Base-by-base conservation (phyloP, 2,888 invertebrate species). In the Drosophila neotestacea region DNA sequence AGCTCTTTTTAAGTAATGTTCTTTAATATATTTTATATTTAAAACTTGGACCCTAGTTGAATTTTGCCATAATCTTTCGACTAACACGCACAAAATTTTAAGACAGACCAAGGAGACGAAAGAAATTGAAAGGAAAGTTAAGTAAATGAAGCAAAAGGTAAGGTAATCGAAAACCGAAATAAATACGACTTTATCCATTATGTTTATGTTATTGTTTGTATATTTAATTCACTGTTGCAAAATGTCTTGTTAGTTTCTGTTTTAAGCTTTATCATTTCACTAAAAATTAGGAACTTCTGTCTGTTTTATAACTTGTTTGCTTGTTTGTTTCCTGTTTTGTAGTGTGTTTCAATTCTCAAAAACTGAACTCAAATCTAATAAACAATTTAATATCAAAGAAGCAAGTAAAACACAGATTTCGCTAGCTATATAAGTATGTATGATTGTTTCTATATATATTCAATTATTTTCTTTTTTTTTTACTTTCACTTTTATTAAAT, bases 31-130 rank as follows among this genome's bases (percentile, higher is more conserved):
- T 64, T 88, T 70, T 77, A 81, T 88, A 80, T 85, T 88, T 86
- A 76, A 89, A 89, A 82, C 89, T 89, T 89, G 88, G 88, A 89
- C 88, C 88, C 88, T 90, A 89, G 82, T 88, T 90, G 76, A 82
- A 90, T 79, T 90, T 89, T 73, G 76, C 78, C 87, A 85, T 85
- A 71, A 75, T 66, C 72, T 68, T 73, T 59, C 34, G 69, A 71
- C 68, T 72, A 70, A 61, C 65, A 80, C 79, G 74, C 77, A 80
- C 70, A 73, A 66, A 70, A 68, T 66, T 56, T 59, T 27, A 50
- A 72, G 70, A 79, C 70, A 73, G 73, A 84, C 77, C 87, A 81
- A 84, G 81, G 69, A 80, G 22, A 51, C 41, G 28, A 66, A 82
- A 67, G 63, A 44, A 65, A 63, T 64, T 78, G 39, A 59, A 54